Base-by-base conservation (phyloP, 2,888 invertebrate genomes). In the Crematogaster levior region DNA sequence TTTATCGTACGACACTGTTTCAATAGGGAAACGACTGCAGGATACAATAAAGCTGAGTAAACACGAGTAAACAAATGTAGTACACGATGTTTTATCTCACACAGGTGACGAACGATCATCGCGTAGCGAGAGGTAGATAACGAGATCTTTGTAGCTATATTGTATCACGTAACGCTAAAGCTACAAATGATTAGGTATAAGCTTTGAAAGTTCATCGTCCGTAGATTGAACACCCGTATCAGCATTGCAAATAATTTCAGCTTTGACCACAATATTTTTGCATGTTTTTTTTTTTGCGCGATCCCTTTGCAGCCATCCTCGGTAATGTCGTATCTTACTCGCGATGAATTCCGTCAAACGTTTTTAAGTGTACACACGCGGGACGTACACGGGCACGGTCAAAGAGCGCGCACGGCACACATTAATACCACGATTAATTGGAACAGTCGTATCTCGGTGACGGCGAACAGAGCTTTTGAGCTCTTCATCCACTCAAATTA, bases 401-500 rank as follows among this genome's bases (percentile, higher is more conserved):
- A 77, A 77, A 77, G 77, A 68, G 56, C 77, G 68, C 18, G n/a
- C 43, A 34, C 18, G 43, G 24, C 56, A 68, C 27, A 53, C 75
- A 53, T 75, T 65, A 75, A 66, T 75, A 66, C 66, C 43, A 12
- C 43, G 77, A 77, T 77, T 77, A 68, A 77, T 77, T 77, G 70
- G 77, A 58, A 56, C 68, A 43, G 68, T 56, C 68, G 68, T 68
- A 68, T 46, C 68, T 34, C 68, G 34, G 43, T 77, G 68, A 77
- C 43, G 56, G 68, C 21, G 56, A 58, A 46, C 56, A 46, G 77
- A 77, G 68, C 56, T 43, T 68, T 68, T 40, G 56, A 43, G 58
- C 53, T 73, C 53, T 73, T 10, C 56, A 15, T 48, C 75, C 75
- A 80, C 75, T 61, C 83, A 65, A 72, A 83, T 65, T 81, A 74